Conservation (phyloP, 2,113 vertebrate species). For the Laterallus jamaicensis region DNA sequence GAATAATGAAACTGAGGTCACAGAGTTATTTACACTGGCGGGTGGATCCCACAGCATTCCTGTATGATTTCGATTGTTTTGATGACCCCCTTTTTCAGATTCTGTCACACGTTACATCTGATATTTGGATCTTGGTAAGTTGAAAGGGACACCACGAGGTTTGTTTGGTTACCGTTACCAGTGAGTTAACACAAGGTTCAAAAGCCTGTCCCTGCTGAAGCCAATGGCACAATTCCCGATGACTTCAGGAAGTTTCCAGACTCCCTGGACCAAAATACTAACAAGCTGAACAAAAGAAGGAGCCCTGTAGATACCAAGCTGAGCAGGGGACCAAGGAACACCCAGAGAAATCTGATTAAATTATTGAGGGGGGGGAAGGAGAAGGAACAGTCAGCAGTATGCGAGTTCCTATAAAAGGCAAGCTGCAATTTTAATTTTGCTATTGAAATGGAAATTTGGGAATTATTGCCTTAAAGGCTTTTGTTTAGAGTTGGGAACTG, state of each 20-base stretch:
- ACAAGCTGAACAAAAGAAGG: conserved; percentile 6
- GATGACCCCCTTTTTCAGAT: conserved; percentile 57
- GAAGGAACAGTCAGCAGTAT: background rate
- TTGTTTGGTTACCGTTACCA: conserved; percentile 41
- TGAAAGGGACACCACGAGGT: conserved; percentile 42
- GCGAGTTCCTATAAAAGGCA: background rate
- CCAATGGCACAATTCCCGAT: background rate
- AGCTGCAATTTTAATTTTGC: background rate
- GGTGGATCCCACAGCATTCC: conserved; percentile 59
- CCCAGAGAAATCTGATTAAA: background rate
- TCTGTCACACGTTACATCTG: conserved; percentile 56
- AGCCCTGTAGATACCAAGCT: background rate
- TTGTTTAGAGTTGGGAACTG: background rate
- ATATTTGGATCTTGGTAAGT: conserved; percentile 51
- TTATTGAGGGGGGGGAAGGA: background rate
- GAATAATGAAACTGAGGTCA: conserved; percentile 61
- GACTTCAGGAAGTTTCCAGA: conserved; percentile 24
- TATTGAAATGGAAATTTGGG: background rate
- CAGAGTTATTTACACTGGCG: conserved; percentile 59
- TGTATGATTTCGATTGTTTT: conserved; percentile 57
- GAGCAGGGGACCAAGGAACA: background rate
- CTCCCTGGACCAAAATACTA: background rate
- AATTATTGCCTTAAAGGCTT: background rate
- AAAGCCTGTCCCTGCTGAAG: background rate
- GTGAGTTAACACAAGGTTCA: conserved; percentile 28